Evolutionary conservation across 2,797 vertebrate genomes (phyloP).

Genomic region (Natrix natrix): DNA sequence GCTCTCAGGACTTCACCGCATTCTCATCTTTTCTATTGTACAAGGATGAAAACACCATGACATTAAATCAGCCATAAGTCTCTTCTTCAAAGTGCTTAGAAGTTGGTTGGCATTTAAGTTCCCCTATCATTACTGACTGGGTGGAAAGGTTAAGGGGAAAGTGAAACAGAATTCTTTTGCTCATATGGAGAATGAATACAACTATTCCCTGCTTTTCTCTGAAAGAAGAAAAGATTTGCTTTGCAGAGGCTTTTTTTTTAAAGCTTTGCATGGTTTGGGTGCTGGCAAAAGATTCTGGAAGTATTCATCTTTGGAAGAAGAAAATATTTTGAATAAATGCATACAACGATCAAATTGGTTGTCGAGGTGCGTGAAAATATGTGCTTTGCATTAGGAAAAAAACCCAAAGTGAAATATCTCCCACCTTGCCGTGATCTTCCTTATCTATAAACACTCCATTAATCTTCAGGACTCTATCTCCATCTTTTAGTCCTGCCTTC

Average conservation of each 20-base stretch:
- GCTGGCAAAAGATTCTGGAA: background rate
- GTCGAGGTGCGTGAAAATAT: background rate
- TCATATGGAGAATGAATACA: background rate
- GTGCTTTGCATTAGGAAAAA: background rate
- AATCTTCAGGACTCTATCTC: conserved; percentile 88
- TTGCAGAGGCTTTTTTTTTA: background rate
- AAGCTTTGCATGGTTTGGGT: background rate
- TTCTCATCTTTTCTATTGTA: background rate
- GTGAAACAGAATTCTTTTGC: background rate
- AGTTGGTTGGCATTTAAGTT: background rate
- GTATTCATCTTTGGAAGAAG: background rate
- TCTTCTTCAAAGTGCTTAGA: background rate
- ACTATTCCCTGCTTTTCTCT: background rate
- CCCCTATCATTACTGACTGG: background rate
- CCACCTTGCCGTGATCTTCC: conserved; percentile 82
- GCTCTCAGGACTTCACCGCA: background rate
- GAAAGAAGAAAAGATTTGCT: background rate
- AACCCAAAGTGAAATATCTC: background rate
- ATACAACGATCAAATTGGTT: background rate
- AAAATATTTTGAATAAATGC: background rate
- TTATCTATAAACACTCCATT: conserved; percentile 86
- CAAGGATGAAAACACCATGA: background rate
- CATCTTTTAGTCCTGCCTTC: conserved; percentile 87
- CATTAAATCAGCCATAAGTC: background rate
- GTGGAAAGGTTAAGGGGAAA: background rate